A percentile compares a stretch with the other conserved stretches of the same genome.
These are phyloP conservation scores for Miniopterus natalensis DNA, from an alignment of 2,113 vertebrate genomes.

Conservation along the genomic window DNA sequence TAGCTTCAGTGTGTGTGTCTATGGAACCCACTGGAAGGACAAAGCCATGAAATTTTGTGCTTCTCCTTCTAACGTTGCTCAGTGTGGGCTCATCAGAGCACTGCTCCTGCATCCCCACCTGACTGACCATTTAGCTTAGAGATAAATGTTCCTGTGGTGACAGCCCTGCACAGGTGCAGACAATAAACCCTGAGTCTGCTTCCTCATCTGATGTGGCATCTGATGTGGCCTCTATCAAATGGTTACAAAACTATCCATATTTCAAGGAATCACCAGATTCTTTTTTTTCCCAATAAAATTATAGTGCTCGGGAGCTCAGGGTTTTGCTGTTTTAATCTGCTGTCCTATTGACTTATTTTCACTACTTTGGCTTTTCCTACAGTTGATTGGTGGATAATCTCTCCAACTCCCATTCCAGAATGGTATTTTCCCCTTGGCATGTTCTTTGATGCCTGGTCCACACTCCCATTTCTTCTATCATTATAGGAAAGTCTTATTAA, in stretches of 20 bases:
- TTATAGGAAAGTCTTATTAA: not conserved
- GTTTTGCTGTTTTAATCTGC: not conserved
- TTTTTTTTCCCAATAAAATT: not conserved
- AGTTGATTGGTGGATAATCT: not conserved
- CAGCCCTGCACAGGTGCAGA: not conserved
- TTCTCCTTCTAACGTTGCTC: not conserved
- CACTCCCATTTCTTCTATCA: not conserved
- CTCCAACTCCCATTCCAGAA: not conserved
- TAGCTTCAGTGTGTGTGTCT: not conserved
- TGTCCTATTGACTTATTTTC: not conserved
- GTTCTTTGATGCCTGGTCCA: not conserved
- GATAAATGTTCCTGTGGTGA: not conserved
- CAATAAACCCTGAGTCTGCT: not conserved
- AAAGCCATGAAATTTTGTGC: not conserved
- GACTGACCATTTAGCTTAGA: not conserved
- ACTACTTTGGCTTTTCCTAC: not conserved
- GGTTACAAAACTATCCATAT: not conserved
- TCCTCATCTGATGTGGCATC: not conserved
- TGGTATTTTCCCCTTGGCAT: not conserved
- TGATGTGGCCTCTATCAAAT: not conserved
- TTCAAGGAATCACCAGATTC: not conserved
- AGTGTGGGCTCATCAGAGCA: not conserved
- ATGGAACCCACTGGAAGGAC: rapidly evolving
- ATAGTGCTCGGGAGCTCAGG: not conserved
- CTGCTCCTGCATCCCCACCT: not conserved